Conservation (phyloP, 2,113 vertebrate species). For the Stercorarius parasiticus region DNA sequence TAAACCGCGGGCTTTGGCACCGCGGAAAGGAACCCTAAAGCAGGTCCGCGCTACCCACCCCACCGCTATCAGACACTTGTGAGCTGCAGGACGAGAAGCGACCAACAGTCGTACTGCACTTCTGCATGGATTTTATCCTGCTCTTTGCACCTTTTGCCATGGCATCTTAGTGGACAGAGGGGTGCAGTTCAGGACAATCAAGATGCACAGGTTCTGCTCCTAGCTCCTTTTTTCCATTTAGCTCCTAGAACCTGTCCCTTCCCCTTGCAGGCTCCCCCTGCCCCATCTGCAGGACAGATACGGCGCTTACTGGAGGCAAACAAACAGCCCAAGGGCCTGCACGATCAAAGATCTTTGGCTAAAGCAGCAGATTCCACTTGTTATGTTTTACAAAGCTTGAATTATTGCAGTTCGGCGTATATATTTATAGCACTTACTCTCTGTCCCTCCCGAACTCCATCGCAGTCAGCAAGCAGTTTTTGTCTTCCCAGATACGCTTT, state of each 20-base stretch:
- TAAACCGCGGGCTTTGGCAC: neutral
- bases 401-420: neutral
- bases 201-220: neutral
- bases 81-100: neutral
- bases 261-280: neutral
- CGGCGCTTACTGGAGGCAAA: neutral
- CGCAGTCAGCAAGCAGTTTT: neutral
- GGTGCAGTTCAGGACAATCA: neutral
- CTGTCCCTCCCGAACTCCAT: neutral
- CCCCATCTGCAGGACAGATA: neutral
- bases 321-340: neutral
- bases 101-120: rapidly evolving
- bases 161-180: rapidly evolving
- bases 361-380: neutral
- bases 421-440: neutral
- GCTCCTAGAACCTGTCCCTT: neutral
- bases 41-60: neutral
- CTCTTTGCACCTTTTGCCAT: neutral
- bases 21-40: rapidly evolving
- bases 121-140: neutral
- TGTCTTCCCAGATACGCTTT: neutral
- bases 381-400: neutral
- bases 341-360: neutral
- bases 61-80: rapidly evolving
- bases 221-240: too few relatives aligned